These are phyloP conservation scores for Erebia aethiops DNA, from an alignment of 2,888 invertebrate species.

Conservation along the genomic window DNA sequence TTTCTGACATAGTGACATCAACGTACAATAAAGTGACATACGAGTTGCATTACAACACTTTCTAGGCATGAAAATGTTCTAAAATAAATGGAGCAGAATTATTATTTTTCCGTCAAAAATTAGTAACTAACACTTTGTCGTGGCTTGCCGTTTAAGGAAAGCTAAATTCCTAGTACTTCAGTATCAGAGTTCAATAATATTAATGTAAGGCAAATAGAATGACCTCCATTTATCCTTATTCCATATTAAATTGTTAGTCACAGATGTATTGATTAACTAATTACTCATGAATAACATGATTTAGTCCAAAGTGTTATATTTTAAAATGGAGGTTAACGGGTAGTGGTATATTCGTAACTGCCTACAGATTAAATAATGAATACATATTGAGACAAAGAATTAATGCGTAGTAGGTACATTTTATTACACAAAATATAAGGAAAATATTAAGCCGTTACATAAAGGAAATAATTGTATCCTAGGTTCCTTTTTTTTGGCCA, in stretches of 20 bases:
- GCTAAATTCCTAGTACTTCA: not conserved
- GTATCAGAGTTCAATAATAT: conserved; percentile 4
- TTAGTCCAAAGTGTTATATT: not conserved
- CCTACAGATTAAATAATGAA: not conserved
- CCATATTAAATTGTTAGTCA: conserved; percentile 5
- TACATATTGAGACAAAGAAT: not conserved
- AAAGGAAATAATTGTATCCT: too few relatives aligned
- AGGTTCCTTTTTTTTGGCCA: too few relatives aligned
- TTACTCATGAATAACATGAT: conserved; percentile 8
- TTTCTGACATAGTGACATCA: too few relatives aligned
- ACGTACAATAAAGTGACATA: too few relatives aligned
- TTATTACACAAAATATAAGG: too few relatives aligned
- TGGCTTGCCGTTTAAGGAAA: not conserved
- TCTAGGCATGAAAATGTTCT: too few relatives aligned
- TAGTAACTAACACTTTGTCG: not conserved
- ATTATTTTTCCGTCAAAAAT: not conserved
- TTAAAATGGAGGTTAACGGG: not conserved
- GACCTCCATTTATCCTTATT: conserved; percentile 7
- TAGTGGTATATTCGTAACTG: not conserved
- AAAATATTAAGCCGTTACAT: not conserved
- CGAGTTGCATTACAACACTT: too few relatives aligned
- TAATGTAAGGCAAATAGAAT: conserved; percentile 5
- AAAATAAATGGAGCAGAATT: not conserved
- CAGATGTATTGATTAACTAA: conserved; percentile 13
- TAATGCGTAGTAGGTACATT: not conserved